Evolutionary conservation across 2,113 vertebrate species (phyloP), one percentile per base, ranked within the genome.

Genomic region (Odocoileus virginianus): DNA sequence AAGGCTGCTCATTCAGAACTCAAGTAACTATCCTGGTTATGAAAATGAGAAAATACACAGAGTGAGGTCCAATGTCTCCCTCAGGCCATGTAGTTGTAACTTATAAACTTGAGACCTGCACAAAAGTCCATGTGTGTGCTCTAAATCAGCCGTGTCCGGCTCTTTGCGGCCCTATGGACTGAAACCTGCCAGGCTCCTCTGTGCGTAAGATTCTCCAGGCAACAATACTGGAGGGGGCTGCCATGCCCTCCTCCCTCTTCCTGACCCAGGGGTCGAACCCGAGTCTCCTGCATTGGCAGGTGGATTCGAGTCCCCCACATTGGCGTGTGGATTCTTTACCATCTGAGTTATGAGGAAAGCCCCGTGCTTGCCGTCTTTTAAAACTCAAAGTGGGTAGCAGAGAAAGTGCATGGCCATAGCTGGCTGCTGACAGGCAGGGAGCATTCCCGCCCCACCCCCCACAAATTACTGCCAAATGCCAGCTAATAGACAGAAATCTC

Each of bases 221-320:
- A 14, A 43, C 0, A 76, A 7, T 43, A 43, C 71, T 76, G 36
- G 36, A 27, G 6, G 25, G 36, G 67, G 21, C 25, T 74, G 21
- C 71, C 36, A 74, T 43, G n/a, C 11, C 11, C 6, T 25, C 12
- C 21, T 43, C 5, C 71, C 2, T 78, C 74, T 78, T 47, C 74
- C 74, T 27, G 25, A 28, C 27, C 14, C 43, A 16, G 27, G 76
- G 76, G 16, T 10, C 0, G 4, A 79, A 79, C 14, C 43, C 1
- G 4, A 10, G 27, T 17, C 6, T 30, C 28, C 60, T 33, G 14
- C 30, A 64, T 33, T 16, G 30, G 28, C 30, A 64, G 60, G 14
- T 0, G 14, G 60, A 33, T 16, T 64, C 1, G 30, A 7, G 14
- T 7, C 4, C 28, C 14, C 27, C 7, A 0, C 27, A 30, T 10